phyloP scores from a whole-genome alignment of 2,797 vertebrate genomes.

The Salmo trutta region DNA sequence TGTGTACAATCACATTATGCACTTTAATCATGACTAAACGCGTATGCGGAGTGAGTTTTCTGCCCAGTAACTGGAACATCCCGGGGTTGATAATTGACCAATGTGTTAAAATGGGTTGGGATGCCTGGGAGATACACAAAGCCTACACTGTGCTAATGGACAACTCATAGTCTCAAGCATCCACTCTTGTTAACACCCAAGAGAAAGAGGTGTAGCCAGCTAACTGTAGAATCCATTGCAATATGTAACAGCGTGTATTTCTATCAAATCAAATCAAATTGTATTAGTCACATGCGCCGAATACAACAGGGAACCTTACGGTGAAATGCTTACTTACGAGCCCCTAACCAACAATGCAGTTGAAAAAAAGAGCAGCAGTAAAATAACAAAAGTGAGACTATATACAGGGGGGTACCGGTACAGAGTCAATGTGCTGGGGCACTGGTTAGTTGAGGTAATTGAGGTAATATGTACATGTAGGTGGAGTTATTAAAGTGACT shows the following conservation, averaged over 20 bases:
- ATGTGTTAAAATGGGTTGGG: not conserved
- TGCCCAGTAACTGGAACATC: not conserved
- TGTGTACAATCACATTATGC: constrained; percentile 1
- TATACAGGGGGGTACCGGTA: too few species aligned
- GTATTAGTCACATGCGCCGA: too few species aligned
- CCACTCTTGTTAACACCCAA: not conserved
- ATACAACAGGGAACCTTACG: too few species aligned
- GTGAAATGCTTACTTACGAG: too few species aligned
- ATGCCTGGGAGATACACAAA: not conserved
- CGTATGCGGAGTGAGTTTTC: not conserved
- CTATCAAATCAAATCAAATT: not conserved
- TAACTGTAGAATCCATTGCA: not conserved
- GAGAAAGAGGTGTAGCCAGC: not conserved
- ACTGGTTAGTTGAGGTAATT: too few species aligned
- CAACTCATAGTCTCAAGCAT: constrained; percentile 24
- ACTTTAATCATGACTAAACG: constrained; percentile 28
- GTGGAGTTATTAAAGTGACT: too few species aligned
- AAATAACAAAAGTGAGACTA: too few species aligned
- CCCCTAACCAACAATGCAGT: too few species aligned
- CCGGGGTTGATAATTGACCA: constrained; percentile 7
- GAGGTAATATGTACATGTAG: too few species aligned
- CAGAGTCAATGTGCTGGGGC: too few species aligned
- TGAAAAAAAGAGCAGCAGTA: too few species aligned
- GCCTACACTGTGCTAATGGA: constrained; percentile 20
- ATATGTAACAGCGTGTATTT: not conserved